These are phyloP conservation scores for Donacobius atricapilla DNA, from an alignment of 2,113 vertebrate species.

Conservation along the genomic window DNA sequence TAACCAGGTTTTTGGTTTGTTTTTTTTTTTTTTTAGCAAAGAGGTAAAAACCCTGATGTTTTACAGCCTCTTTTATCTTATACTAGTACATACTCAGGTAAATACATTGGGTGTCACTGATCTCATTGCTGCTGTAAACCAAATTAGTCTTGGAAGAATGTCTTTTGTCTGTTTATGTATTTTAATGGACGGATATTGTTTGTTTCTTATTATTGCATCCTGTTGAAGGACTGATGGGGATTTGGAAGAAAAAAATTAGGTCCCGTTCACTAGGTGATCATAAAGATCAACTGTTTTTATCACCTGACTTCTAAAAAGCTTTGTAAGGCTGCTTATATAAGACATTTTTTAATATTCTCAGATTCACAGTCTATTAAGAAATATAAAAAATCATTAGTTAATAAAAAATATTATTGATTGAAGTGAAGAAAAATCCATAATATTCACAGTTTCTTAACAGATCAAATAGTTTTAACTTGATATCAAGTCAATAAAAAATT, in stretches of 20 bases:
- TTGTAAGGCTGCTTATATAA: background rate
- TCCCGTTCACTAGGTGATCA: background rate
- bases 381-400: background rate
- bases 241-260: background rate
- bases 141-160: background rate
- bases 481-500: conserved; percentile 21
- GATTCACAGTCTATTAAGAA: background rate
- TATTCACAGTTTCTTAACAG: background rate
- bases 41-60: background rate
- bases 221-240: background rate
- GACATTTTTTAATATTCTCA: background rate
- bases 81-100: background rate
- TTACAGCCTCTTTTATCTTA: background rate
- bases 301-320: background rate
- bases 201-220: background rate
- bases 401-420: background rate
- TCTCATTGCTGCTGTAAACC: background rate
- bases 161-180: background rate
- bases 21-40: background rate
- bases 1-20: background rate
- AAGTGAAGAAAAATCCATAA: background rate
- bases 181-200: background rate
- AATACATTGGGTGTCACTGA: background rate
- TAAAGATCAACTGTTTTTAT: background rate
- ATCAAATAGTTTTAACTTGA: conserved; percentile 9